Base-by-base conservation (phyloP, 1,140 invertebrate species). In the Drosophila melanica region DNA sequence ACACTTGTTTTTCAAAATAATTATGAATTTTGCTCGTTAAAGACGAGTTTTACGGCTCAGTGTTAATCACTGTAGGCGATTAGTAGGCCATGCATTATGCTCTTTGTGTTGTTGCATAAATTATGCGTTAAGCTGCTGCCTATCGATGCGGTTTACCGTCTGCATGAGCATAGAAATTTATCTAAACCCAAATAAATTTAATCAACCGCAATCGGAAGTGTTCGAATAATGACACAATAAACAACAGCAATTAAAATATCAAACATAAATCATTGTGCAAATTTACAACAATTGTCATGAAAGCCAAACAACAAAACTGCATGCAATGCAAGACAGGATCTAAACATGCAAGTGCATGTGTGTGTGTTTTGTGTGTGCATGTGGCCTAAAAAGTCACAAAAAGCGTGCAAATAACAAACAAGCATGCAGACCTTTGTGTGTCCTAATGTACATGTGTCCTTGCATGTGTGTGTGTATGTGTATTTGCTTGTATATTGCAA, bases 151-250 rank as follows among this genome's bases (percentile, higher is more conserved):
- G 81, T 77, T 86, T 68, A 44, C 67, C 71, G 44, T 65, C 71
- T 42, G 68, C 30, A 53, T 47, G 44, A 27, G 69, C 57, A 63
- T 62, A 70, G 72, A 70, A 62, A 68, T 84, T 79, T 84, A 89
- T 84, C 84, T 89, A 87, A 81, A 69, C 42, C 66, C 65, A 80
- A 89, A 87, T 87, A 89, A 87, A 87, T 87, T 89, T 87, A 87
- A 87, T 87, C 84, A 87, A 87, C 84, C 84, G 64, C 84, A 87
- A 87, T 79, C 84, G 84, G 84, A 87, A 87, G 84, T 87, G 85
- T 89, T 89, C 79, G 84, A 89, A 87, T 89, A 89, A 87, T 87
- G 85, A 89, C 84, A 87, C 84, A 87, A 87, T 87, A 87, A 87
- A 87, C 84, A 87, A 87, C 81, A 84, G 84, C 84, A 87, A 87